These are phyloP conservation scores for Onthophagus taurus DNA, from an alignment of 1,140 invertebrate species.

Conservation along the genomic window DNA sequence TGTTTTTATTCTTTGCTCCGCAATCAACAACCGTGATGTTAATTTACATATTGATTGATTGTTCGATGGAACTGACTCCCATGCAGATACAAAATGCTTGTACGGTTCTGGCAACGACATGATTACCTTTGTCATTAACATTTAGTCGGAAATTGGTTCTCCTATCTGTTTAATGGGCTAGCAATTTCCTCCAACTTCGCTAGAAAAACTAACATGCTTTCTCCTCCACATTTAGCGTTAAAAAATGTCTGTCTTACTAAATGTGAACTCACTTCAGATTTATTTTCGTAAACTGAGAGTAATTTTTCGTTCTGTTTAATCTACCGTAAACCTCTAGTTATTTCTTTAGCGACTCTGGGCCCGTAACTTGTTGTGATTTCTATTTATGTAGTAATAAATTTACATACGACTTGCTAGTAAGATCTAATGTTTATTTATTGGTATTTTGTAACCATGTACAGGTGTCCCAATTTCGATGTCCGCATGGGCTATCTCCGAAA, in stretches of 20 bases:
- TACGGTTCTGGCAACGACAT: slow-evolving; percentile 23
- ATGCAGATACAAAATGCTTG: slow-evolving; percentile 22
- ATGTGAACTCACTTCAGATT: slow-evolving; percentile 14
- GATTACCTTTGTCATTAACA: slow-evolving; percentile 31
- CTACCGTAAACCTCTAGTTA: no score
- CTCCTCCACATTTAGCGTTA: slow-evolving; percentile 1
- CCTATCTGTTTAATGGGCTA: slow-evolving; percentile 24
- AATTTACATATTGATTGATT: slow-evolving; percentile 30
- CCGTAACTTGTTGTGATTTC: no score
- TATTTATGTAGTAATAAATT: no score
- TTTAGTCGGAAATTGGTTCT: slow-evolving; percentile 24
- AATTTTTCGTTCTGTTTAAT: no score
- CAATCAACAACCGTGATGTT: slow-evolving; percentile 27
- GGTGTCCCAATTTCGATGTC: no score
- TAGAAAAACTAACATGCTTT: slow-evolving; percentile 7
- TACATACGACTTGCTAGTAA: no score
- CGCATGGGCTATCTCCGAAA: no score
- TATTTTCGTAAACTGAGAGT: slow-evolving; percentile 13
- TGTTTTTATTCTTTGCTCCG: slow-evolving; percentile 28
- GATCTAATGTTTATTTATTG: no score
- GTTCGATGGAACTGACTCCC: slow-evolving; percentile 25
- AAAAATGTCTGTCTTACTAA: slow-evolving; percentile 13
- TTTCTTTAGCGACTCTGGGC: no score
- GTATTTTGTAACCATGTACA: no score
- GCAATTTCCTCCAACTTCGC: slow-evolving; percentile 25